Evolutionary conservation across 2,113 vertebrate species (phyloP), one percentile per base, ranked within the genome.

Genomic region (Gallinago media): DNA sequence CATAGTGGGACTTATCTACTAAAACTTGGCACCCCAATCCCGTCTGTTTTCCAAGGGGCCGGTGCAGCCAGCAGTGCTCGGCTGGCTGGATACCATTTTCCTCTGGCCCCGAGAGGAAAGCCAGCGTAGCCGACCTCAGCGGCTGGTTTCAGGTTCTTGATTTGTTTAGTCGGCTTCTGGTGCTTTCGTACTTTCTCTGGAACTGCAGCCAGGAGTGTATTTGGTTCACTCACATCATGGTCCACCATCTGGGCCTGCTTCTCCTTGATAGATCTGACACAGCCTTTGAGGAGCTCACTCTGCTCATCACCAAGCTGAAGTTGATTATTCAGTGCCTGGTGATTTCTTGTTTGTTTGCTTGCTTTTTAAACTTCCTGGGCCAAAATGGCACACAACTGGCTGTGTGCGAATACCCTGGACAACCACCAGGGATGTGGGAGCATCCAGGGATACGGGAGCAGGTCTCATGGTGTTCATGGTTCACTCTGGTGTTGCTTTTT

Each of bases 161-260:
- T 86, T 74, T 95, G 83, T 95, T 91, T 71, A 77, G 75, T 86
- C 79, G 83, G 63, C 91, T 80, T 67, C 72, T 67, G 47, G 7
- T 46, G 55, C 88, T 67, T 61, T 88, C 42, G 16, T 22, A 3
- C 34, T 49, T 80, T 23, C 79, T 34, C 59, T 73, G 46, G 20
- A 62, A 8, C 78, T 32, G 46, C 75, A 83, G 92, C 92, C 88
- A 73, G 50, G 75, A 54, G 50, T 8, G 31, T 26, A 3, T 29
- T 8, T 50, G 42, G 36, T 90, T 86, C 70, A 36, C 58, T 73
- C 61, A 38, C 23, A 2, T 25, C 46, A 6, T 44, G 15, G 5
- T 56, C 40, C 62, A 61, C 23, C 47, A 32, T n/a, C 2, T 1
- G 36, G 49, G 46, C 86, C 1, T 3, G 25, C 46, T 63, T 91